phyloP scores from a whole-genome alignment of 2,888 invertebrate genomes.

The Tetrapedia diversipes region DNA sequence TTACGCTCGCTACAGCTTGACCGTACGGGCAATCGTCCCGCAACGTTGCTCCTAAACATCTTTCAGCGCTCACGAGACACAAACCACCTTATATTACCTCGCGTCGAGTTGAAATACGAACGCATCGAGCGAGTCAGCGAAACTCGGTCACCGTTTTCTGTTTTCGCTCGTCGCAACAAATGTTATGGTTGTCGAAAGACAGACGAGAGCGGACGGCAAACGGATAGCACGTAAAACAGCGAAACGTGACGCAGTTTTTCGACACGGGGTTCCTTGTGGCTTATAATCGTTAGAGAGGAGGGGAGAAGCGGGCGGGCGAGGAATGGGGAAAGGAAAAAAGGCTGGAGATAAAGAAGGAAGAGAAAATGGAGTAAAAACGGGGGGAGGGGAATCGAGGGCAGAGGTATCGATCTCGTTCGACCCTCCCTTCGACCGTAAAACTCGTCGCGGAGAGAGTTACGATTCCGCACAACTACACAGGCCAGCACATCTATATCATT shows the following conservation, averaged over 20 bases:
- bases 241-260: not conserved
- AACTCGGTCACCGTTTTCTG: not conserved
- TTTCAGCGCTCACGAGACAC: not conserved
- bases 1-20: too few relatives aligned
- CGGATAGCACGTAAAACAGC: not conserved
- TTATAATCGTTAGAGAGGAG: slow-evolving; percentile 31
- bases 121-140: not conserved
- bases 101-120: not conserved
- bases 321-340: not conserved
- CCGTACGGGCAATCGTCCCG: too few relatives aligned
- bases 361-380: slow-evolving; percentile 25
- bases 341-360: not conserved
- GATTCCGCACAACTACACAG: slow-evolving; percentile 39
- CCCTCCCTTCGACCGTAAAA: slow-evolving; percentile 57
- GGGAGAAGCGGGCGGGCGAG: not conserved
- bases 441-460: slow-evolving; percentile 50
- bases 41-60: too few relatives aligned
- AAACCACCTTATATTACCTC: not conserved
- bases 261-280: slow-evolving; percentile 12
- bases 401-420: slow-evolving; percentile 64
- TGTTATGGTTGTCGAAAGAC: not conserved
- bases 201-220: not conserved
- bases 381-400: slow-evolving; percentile 22
- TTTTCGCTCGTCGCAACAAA: not conserved
- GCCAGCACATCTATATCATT: slow-evolving; percentile 41